A percentile compares a stretch with the other conserved stretches of the same genome.
These are phyloP conservation scores for Protonibea diacanthus DNA, from an alignment of 2,797 vertebrate genomes.

Conservation along the genomic window DNA sequence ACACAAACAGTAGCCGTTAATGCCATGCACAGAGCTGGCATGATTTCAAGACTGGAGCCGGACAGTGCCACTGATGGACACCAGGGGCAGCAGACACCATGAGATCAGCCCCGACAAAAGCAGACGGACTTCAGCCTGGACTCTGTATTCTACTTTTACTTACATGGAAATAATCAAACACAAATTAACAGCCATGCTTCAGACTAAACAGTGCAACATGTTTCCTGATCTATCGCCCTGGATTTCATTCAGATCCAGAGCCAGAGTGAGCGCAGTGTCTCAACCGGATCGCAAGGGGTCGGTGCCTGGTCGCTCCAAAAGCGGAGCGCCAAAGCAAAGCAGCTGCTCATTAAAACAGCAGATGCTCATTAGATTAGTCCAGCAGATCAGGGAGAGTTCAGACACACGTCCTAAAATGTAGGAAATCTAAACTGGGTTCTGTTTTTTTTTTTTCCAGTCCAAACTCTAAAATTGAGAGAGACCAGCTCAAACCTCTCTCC, in stretches of 20 bases:
- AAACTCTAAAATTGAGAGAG: background rate
- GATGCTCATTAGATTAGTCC: constrained; percentile 77
- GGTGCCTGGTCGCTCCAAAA: constrained; percentile 26
- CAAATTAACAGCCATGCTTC: background rate
- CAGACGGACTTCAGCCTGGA: background rate
- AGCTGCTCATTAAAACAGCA: constrained; percentile 80
- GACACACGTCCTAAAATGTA: background rate
- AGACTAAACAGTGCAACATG: background rate
- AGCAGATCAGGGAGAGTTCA: constrained; percentile 50
- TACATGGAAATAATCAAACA: background rate
- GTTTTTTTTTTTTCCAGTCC: accelerated
- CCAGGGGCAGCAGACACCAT: constrained; percentile 74
- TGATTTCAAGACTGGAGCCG: background rate
- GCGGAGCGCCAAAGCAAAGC: constrained; percentile 58
- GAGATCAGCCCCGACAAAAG: constrained; percentile 27
- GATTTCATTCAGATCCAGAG: background rate
- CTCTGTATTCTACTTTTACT: background rate
- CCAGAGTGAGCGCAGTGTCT: constrained; percentile 15
- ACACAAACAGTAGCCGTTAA: constrained; percentile 49
- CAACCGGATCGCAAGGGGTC: constrained; percentile 65
- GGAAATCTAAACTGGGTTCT: background rate
- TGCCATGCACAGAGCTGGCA: constrained; percentile 12
- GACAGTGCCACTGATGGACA: constrained; percentile 40
- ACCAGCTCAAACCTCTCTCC: background rate
- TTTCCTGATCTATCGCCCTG: background rate